Evolutionary conservation across 1,140 invertebrate genomes (phyloP).

Genomic region (Magallana gigas): DNA sequence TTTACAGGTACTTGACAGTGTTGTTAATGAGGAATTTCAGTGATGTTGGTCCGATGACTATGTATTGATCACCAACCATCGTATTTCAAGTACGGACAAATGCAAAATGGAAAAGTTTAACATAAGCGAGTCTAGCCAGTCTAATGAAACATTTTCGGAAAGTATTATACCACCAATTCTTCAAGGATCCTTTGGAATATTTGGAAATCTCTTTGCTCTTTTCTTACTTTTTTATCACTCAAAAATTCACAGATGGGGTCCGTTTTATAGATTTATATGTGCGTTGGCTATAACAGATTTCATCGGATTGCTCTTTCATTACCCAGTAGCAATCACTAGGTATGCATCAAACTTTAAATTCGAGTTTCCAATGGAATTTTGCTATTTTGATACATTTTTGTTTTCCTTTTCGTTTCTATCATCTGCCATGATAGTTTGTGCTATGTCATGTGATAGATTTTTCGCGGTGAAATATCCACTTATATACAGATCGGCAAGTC

Average conservation of each 20-base stretch:
- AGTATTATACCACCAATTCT: constrained; percentile 41
- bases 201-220: constrained; percentile 68
- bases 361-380: constrained; percentile 66
- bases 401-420: constrained; percentile 76
- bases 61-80: neutral
- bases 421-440: constrained; percentile 77
- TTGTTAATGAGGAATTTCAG: too few species aligned
- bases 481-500: constrained; percentile 70
- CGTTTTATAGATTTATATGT: constrained; percentile 69
- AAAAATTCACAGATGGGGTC: constrained; percentile 59
- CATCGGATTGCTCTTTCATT: constrained; percentile 65
- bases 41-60: neutral
- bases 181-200: constrained; percentile 65
- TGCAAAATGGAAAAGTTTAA: neutral
- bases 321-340: constrained; percentile 67
- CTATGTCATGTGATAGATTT: constrained; percentile 78
- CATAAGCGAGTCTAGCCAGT: neutral
- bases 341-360: constrained; percentile 67
- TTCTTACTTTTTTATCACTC: constrained; percentile 60
- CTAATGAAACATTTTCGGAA: neutral
- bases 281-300: constrained; percentile 70
- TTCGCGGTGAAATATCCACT: constrained; percentile 76
- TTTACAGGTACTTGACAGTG: too few species aligned
- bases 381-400: constrained; percentile 76
- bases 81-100: neutral